phyloP scores from a whole-genome alignment of 2,797 vertebrate species.

The Onychomys leucogaster region DNA sequence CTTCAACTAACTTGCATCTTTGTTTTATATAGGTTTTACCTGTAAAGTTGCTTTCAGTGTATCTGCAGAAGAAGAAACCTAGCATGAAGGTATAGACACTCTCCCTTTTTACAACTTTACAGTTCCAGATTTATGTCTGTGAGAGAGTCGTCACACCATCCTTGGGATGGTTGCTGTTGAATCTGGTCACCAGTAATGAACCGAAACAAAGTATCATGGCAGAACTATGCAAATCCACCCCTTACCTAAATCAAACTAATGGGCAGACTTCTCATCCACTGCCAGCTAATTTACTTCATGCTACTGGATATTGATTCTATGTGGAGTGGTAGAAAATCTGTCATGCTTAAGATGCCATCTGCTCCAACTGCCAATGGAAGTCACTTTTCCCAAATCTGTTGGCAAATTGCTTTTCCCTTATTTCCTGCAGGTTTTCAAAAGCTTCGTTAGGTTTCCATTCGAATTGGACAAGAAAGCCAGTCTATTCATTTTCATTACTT shows the following conservation, averaged over 20 bases:
- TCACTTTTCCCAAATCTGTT: constrained; percentile 68
- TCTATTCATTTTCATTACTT: constrained; percentile 71
- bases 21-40: neutral
- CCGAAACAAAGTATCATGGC: constrained; percentile 84
- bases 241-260: constrained; percentile 84
- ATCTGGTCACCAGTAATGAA: constrained; percentile 80
- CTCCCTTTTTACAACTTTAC: constrained; percentile 71
- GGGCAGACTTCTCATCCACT: constrained; percentile 73
- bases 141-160: constrained; percentile 64
- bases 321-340: constrained; percentile 74
- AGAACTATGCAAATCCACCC: constrained; percentile 85
- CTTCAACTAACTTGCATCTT: neutral
- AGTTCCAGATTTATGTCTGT: constrained; percentile 72
- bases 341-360: constrained; percentile 82
- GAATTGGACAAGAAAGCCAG: constrained; percentile 42
- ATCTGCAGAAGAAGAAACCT: constrained; percentile 47
- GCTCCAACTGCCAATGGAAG: constrained; percentile 73
- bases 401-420: constrained; percentile 36
- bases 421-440: constrained; percentile 71
- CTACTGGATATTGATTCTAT: constrained; percentile 79
- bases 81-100: neutral
- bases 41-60: neutral
- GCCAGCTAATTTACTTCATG: constrained; percentile 80
- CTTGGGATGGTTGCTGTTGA: constrained; percentile 74
- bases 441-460: constrained; percentile 65